Base-by-base conservation (phyloP, 2,113 vertebrate species). In the Isurus oxyrinchus region DNA sequence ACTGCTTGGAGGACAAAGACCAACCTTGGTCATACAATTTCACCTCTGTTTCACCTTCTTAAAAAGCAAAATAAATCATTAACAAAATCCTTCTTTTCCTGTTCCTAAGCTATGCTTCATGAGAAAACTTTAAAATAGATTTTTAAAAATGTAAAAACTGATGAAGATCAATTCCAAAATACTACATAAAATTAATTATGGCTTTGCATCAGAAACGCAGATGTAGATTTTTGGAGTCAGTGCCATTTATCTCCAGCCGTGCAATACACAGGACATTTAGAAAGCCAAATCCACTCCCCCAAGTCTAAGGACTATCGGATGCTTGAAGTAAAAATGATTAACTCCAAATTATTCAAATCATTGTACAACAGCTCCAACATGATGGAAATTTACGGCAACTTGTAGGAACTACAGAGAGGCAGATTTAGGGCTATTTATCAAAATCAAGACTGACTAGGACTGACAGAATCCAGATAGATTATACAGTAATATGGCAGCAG, bases 171-270 rank as follows among this genome's bases (percentile, higher is more conserved):
- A 99, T 99, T 99, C 98, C 98, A 98, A 99, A 98, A 99, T 98
- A 98, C 98, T 98, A 98, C 98, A 98, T 98, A 98, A 98, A 99
- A 99, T 99, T 99, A 99, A 99, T 99, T 99, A 98, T 98, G 98
- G 98, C 98, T 99, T 98, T 98, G 98, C 98, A 98, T 98, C 98
- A 98, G 98, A 98, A 98, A 97, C 98, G 98, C 98, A 98, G 98
- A 98, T 98, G 98, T 97, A 98, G 98, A 98, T 98, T 98, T 98
- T 98, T 98, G 97, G 98, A 97, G 97, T 97, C 96, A 6, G 59
- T 97, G 98, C 98, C 98, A 99, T 99, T 99, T 99, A 98, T 99
- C 98, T 98, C 97, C 0, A 40, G 97, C 98, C n/a, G 96, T 97
- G 98, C 98, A 98, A 98, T 98, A 98, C 97, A 97, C 98, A 97